Evolutionary conservation across 37 sponge, comb jelly and placozoan genomes (phyloP), one percentile per base, ranked within the genome.

Genomic region (Amphimedon queenslandica): DNA sequence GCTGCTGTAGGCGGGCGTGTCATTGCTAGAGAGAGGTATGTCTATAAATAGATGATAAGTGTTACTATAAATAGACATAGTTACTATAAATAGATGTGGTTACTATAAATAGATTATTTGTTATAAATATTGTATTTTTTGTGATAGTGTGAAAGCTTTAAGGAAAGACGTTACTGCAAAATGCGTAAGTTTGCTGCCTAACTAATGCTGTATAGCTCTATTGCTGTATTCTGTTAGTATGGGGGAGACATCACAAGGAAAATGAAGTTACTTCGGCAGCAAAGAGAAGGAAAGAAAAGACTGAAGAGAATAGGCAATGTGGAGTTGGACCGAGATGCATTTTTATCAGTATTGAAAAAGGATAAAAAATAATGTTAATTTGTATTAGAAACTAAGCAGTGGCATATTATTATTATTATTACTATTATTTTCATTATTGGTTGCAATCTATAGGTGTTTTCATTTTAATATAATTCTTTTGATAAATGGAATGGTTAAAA

Each of bases 191-290:
- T 70, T 37, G 28, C 39, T 32, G 5, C 40, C 53, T 40, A 53
- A 10, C 28, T 41, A 4, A 8, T 70, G 21, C 28, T 40, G n/a
- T 41, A 10, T 29, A 10, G 13, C 21, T 16, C 10, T 27, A 3
- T 24, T 4, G n/a, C 42, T 55, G 11, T 76, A 11, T 56, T 30
- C 55, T 10, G 47, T 64, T 42, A 92, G 84, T 96, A 97, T 77
- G 98, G 94, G 21, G 98, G 94, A 21, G 98, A 97, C 42, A 84
- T 90, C n/a, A 82, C 94, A 35, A 57, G 98, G 41, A 87, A 80
- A 37, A 82, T 82, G 87, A 93, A 93, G 70, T 72, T 97, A 38
- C 71, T 97, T 57, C 79, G 74, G 39, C 72, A 76, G 58, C 94
- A 94, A 72, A 87, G 71, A 67, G 94, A 91, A 73, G 94, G 91